Evolutionary conservation across 1,140 invertebrate genomes (phyloP).

Genomic region (Megathymus violae): DNA sequence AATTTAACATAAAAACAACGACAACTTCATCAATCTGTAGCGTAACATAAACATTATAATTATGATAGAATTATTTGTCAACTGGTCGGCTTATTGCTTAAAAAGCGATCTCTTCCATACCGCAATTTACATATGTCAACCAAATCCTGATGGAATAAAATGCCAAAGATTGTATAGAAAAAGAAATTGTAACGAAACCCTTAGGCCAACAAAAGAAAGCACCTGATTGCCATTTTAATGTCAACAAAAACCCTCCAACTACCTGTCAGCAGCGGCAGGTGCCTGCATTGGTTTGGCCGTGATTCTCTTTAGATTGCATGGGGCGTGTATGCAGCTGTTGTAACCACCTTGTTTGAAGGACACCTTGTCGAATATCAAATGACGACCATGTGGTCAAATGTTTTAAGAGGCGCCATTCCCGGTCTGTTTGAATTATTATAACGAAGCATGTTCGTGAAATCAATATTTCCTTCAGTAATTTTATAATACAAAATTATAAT

Average conservation of each 20-base stretch:
- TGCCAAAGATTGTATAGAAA: too few species aligned
- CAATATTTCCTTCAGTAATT: background rate
- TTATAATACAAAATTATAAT: too few species aligned
- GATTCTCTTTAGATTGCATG: constrained; percentile 51
- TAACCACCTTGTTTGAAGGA: constrained; percentile 58
- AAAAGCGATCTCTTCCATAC: too few species aligned
- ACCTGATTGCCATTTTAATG: constrained; percentile 8
- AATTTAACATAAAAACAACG: too few species aligned
- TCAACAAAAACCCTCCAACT: constrained; percentile 1
- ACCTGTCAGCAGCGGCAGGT: constrained; percentile 54
- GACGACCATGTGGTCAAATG: constrained; percentile 18
- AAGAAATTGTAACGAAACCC: too few species aligned
- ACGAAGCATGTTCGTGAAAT: constrained; percentile 3
- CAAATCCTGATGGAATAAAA: too few species aligned
- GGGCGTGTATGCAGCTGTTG: constrained; percentile 58
- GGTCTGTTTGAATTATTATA: constrained; percentile 4
- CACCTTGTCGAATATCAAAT: constrained; percentile 63
- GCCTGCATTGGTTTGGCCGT: constrained; percentile 63
- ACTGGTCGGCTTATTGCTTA: too few species aligned
- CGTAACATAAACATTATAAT: too few species aligned
- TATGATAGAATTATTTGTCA: too few species aligned
- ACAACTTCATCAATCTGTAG: too few species aligned
- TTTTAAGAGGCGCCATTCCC: constrained; percentile 15
- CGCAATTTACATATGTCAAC: too few species aligned
- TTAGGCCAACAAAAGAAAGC: background rate